A percentile compares a stretch with the other conserved stretches of the same genome.
These are phyloP conservation scores for Crenuchus spilurus DNA, from an alignment of 2,797 vertebrate species.

Conservation along the genomic window DNA sequence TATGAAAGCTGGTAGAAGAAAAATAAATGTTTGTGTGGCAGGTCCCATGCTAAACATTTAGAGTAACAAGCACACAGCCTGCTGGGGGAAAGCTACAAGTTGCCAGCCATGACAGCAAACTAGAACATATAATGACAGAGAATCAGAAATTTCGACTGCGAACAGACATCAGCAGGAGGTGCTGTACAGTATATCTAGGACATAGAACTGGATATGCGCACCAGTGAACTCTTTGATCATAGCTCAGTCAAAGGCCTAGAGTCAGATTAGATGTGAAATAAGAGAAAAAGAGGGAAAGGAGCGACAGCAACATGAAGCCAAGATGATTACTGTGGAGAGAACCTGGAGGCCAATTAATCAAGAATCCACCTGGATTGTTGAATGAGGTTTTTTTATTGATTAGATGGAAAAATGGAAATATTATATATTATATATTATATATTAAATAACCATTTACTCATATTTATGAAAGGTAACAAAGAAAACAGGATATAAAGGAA, in stretches of 20 bases:
- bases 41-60: background rate
- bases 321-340: background rate
- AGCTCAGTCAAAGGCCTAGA: background rate
- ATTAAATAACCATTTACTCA: no score
- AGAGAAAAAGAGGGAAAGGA: background rate
- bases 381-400: background rate
- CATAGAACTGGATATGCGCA: background rate
- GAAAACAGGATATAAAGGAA: no score
- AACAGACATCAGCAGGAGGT: conserved; percentile 8
- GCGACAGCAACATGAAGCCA: background rate
- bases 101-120: background rate
- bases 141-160: conserved; percentile 10
- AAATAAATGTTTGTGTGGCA: background rate
- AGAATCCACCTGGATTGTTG: background rate
- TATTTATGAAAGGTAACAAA: no score
- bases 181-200: conserved; percentile 41
- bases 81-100: background rate
- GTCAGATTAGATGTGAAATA: conserved; percentile 33
- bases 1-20: background rate
- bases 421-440: no score
- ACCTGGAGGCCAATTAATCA: background rate
- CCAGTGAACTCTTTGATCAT: conserved; percentile 37
- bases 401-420: background rate
- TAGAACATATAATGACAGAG: conserved; percentile 34
- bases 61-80: background rate